Conservation (phyloP, 2,888 invertebrate species). For the Orthonychiurus folsomi region DNA sequence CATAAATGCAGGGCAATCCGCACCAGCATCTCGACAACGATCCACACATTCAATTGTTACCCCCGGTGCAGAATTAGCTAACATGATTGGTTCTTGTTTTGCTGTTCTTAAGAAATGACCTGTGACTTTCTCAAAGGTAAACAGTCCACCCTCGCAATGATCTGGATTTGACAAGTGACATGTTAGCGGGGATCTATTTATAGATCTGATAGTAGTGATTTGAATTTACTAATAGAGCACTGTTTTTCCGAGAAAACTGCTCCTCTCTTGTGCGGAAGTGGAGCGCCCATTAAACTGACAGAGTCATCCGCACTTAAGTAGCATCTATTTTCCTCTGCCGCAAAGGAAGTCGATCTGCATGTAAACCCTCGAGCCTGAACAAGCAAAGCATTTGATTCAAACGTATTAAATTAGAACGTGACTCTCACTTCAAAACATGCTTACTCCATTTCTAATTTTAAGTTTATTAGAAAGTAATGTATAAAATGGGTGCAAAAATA, state of each 20-base stretch:
- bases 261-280: slow-evolving; percentile 42
- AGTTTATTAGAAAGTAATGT: too few relatives aligned
- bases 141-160: slow-evolving; percentile 46
- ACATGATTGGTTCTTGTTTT: slow-evolving; percentile 43
- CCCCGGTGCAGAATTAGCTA: slow-evolving; percentile 42
- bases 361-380: slow-evolving; percentile 44
- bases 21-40: slow-evolving; percentile 44
- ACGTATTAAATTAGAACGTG: not conserved
- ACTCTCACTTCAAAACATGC: not conserved
- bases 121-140: slow-evolving; percentile 47
- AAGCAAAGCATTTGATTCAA: too few relatives aligned
- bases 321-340: slow-evolving; percentile 44
- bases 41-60: slow-evolving; percentile 43
- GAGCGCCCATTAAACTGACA: slow-evolving; percentile 43
- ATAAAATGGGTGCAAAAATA: too few relatives aligned
- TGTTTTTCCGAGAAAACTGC: slow-evolving; percentile 45
- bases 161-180: slow-evolving; percentile 42
- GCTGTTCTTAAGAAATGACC: slow-evolving; percentile 45
- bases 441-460: not conserved
- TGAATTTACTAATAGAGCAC: slow-evolving; percentile 44
- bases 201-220: not conserved
- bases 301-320: slow-evolving; percentile 47
- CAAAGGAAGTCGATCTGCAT: slow-evolving; percentile 45
- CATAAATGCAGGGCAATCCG: slow-evolving; percentile 46
- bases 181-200: not conserved